Percentiles rank a stretch among this genome's conserved stretches.
These are phyloP conservation scores for Lutjanus argentimaculatus DNA, from an alignment of 2,797 vertebrate genomes.

Conservation along the genomic window DNA sequence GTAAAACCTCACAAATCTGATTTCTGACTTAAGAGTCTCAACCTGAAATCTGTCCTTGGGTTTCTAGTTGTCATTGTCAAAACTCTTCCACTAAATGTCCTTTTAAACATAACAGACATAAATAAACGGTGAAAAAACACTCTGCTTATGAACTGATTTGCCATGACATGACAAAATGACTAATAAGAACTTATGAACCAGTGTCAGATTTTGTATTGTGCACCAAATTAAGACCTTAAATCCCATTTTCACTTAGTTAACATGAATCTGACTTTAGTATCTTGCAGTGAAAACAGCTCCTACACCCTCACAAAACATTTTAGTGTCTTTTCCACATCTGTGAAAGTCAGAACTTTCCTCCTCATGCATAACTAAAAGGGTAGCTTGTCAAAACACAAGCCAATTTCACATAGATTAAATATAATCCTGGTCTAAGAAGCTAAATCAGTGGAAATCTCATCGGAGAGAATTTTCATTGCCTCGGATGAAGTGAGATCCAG, in stretches of 20 bases:
- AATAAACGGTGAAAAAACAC: background rate
- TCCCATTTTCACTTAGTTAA: background rate
- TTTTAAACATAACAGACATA: background rate
- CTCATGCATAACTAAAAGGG: conserved; percentile 42
- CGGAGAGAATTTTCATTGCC: conserved; percentile 12
- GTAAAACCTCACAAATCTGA: background rate
- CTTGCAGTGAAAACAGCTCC: conserved; percentile 18
- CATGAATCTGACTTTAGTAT: conserved; percentile 4
- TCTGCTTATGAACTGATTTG: background rate
- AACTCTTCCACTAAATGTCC: background rate
- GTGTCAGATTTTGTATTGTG: background rate
- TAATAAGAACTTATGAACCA: background rate
- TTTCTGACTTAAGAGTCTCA: conserved; percentile 5
- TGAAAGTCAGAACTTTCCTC: conserved; percentile 39
- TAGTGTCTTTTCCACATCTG: conserved; percentile 21
- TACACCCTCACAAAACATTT: conserved; percentile 21
- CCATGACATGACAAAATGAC: background rate
- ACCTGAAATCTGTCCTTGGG: background rate
- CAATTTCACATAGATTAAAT: conserved; percentile 49
- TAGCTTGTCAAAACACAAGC: conserved; percentile 48
- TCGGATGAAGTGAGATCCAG: conserved; percentile 23
- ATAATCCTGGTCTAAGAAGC: conserved; percentile 33
- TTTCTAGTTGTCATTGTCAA: background rate
- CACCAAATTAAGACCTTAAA: background rate
- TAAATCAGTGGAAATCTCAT: conserved; percentile 29